phyloP scores from a whole-genome alignment of 2,797 vertebrate genomes.

The Sparidentex hasta region DNA sequence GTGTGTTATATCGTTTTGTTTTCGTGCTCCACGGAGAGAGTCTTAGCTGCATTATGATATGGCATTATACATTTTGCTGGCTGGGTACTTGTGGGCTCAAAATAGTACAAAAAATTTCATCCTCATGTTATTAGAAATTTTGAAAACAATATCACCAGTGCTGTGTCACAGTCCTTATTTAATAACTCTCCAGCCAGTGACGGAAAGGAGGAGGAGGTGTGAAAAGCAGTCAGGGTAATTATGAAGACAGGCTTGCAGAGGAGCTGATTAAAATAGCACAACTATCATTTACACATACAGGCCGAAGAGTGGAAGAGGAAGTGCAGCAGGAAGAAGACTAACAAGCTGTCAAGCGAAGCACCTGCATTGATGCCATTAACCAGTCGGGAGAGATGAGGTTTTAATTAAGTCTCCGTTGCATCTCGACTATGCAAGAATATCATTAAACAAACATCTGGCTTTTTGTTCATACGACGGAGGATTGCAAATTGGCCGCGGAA shows the following conservation, averaged over 20 bases:
- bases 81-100: neutral
- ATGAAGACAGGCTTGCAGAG: conserved; percentile 47
- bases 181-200: conserved; percentile 33
- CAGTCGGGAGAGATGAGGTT: conserved; percentile 53
- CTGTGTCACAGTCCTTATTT: conserved; percentile 27
- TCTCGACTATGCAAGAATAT: conserved; percentile 48
- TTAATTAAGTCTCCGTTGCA: conserved; percentile 68
- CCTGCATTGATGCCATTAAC: conserved; percentile 52
- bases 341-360: conserved; percentile 54
- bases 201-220: neutral
- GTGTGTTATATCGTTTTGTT: too few relatives aligned
- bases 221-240: conserved; percentile 51
- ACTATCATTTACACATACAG: conserved; percentile 36
- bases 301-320: conserved; percentile 15
- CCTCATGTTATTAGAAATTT: conserved; percentile 17
- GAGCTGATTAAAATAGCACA: conserved; percentile 63
- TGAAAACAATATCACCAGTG: conserved; percentile 25
- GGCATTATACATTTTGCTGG: too few relatives aligned
- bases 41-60: too few relatives aligned
- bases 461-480: conserved; percentile 43
- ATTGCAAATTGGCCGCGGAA: conserved; percentile 14
- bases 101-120: conserved; percentile 11
- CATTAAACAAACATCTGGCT: conserved; percentile 59
- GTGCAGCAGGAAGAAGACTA: conserved; percentile 36
- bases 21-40: too few relatives aligned